Evolutionary conservation across 1,140 invertebrate species (phyloP).

Genomic region (Diachasma alloeum): DNA sequence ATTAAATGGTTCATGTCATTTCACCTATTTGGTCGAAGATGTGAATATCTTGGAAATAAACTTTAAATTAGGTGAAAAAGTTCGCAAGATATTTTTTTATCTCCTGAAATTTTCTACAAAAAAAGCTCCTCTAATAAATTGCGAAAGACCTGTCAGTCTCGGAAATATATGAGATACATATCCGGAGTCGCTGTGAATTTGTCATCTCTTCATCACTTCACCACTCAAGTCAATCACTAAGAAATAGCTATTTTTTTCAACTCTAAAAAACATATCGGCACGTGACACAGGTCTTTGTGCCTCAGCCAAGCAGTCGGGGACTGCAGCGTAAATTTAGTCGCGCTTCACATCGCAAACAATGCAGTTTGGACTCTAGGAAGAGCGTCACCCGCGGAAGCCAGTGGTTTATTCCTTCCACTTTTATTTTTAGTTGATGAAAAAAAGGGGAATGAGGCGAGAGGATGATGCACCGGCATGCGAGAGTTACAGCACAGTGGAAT

Average conservation of each 20-base stretch:
- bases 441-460: not conserved
- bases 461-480: not conserved
- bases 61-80: too few species aligned
- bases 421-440: constrained; percentile 6
- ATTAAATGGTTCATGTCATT: too few species aligned
- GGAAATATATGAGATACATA: too few species aligned
- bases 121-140: too few species aligned
- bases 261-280: constrained; percentile 49
- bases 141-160: too few species aligned
- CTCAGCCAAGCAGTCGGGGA: constrained; percentile 51
- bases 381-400: constrained; percentile 19
- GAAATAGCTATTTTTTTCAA: not conserved
- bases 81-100: too few species aligned
- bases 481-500: not conserved
- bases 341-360: constrained; percentile 49
- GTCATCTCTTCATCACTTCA: not conserved
- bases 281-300: constrained; percentile 50
- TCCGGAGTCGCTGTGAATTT: not conserved
- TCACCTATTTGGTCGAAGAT: too few species aligned
- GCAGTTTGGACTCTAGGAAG: constrained; percentile 55
- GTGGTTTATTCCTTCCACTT: constrained; percentile 7
- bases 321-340: constrained; percentile 59
- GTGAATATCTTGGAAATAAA: too few species aligned
- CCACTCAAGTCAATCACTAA: not conserved
- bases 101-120: too few species aligned